phyloP scores from a whole-genome alignment of 2,113 vertebrate species.

The Alethe diademata region DNA sequence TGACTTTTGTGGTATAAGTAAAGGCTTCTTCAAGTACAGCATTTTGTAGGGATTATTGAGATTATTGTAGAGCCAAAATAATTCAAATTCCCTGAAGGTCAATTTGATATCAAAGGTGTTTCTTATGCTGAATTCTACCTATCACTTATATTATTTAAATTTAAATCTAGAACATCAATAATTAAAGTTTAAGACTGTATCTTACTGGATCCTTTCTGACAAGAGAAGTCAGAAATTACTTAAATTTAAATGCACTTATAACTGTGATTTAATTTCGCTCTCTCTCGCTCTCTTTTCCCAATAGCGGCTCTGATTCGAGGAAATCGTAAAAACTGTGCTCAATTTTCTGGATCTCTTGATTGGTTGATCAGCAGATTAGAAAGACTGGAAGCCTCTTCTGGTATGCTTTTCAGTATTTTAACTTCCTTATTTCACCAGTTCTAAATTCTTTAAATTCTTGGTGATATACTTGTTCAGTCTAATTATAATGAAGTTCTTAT shows the following conservation, averaged over 20 bases:
- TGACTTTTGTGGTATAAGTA: neutral
- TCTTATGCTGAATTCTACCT: neutral
- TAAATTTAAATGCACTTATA: neutral
- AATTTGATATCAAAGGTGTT: neutral
- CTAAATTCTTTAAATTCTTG: neutral
- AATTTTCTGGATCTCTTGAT: conserved; percentile 93
- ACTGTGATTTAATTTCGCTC: neutral
- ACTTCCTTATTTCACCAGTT: neutral
- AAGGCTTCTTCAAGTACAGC: neutral
- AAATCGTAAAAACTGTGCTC: conserved; percentile 98
- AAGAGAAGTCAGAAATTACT: neutral
- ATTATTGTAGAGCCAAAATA: neutral
- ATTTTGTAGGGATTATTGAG: neutral
- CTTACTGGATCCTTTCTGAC: neutral
- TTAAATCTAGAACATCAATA: neutral
- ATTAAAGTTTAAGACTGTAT: neutral
- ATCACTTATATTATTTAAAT: neutral
- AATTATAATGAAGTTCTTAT: neutral
- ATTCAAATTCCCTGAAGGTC: neutral
- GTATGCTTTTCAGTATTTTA: conserved; percentile 70
- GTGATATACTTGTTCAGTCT: neutral
- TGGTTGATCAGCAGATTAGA: conserved; percentile 96
- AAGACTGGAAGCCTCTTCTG: conserved; percentile 93
- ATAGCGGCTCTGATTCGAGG: conserved; percentile 93
- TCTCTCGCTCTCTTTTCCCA: neutral